Evolutionary conservation across 2,113 vertebrate species (phyloP), one percentile per base, ranked within the genome.

Genomic region (Gavialis gangeticus): DNA sequence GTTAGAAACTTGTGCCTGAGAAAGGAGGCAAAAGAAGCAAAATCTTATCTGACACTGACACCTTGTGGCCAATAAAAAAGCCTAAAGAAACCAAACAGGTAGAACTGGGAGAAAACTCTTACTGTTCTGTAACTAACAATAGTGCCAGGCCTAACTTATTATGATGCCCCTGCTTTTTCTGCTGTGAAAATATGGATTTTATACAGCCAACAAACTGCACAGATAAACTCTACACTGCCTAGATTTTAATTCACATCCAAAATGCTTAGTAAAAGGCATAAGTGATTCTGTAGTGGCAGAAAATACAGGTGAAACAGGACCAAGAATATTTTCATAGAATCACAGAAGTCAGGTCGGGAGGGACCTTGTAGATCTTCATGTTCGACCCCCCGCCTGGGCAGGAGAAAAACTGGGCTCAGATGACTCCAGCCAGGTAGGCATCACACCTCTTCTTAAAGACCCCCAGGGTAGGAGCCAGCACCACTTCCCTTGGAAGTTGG

Each of bases 11-110:
- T 28, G 12, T 1, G 6, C 3, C 13, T 64, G 1, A 13, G 30
- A 34, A 37, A 62, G 79, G 24, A 55, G n/a, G 58, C 34, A n/a
- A 66, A 82, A 86, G 64, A 92, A 54, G 46, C 13, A 27, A 80
- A 91, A 62, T 19, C 59, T 64, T 84, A 89, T 94, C 88, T 93
- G 87, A 96, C 73, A 93, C 92, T 97, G 96, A 97, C 97, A 96
- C 92, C 97, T 97, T 91, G 94, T 97, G 96, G 96, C 94, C 94
- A 94, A 90, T 94, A 80, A 89, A 78, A 90, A 94, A 46, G 46
- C 46, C 46, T 46, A 46, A 46, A 46, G 9, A 46, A 46, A 46
- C 46, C 46, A 46, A 46, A 46, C 46, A 46, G 46, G 46, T 46
- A n/a, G 13, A 75, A 15, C 25, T 19, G 34, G 11, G 9, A 5